phyloP scores from a whole-genome alignment of 2,888 invertebrate genomes.

The Laothoe populi region DNA sequence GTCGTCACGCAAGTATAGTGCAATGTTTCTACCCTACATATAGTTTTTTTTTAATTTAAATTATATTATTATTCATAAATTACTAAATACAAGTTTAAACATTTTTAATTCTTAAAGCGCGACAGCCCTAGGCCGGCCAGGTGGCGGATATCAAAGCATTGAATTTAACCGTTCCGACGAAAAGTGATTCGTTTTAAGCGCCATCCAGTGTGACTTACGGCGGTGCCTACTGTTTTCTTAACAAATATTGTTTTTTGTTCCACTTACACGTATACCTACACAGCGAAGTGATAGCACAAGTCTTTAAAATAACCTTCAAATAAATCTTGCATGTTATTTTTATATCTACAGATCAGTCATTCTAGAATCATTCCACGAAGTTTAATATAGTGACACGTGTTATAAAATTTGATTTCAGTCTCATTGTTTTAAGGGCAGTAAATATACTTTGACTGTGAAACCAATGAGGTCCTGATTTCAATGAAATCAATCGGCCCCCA shows the following conservation, averaged over 20 bases:
- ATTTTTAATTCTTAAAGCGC: conserved; percentile 19
- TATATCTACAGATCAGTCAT: neutral
- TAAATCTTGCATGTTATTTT: neutral
- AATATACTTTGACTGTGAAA: too few relatives aligned
- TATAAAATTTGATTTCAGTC: too few relatives aligned
- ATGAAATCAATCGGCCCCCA: too few relatives aligned
- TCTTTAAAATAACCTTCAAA: conserved; percentile 17
- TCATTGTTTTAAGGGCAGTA: too few relatives aligned
- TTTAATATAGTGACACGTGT: too few relatives aligned
- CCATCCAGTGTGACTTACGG: conserved; percentile 72
- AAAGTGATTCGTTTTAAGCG: conserved; percentile 78
- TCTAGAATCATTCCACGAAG: neutral
- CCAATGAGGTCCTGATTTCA: too few relatives aligned
- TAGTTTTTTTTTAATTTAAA: too few relatives aligned
- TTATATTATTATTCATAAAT: too few relatives aligned
- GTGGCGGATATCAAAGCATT: conserved; percentile 74
- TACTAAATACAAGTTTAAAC: neutral
- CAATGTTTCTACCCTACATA: too few relatives aligned
- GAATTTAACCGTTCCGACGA: conserved; percentile 73
- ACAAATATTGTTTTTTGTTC: conserved; percentile 77
- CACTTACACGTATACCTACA: conserved; percentile 54
- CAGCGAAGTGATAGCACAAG: conserved; percentile 25
- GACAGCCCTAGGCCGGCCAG: conserved; percentile 71
- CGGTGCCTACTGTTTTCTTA: conserved; percentile 68
- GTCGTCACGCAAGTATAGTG: too few relatives aligned